Base-by-base conservation (phyloP, 2,797 vertebrate species). In the Tangara arthus region DNA sequence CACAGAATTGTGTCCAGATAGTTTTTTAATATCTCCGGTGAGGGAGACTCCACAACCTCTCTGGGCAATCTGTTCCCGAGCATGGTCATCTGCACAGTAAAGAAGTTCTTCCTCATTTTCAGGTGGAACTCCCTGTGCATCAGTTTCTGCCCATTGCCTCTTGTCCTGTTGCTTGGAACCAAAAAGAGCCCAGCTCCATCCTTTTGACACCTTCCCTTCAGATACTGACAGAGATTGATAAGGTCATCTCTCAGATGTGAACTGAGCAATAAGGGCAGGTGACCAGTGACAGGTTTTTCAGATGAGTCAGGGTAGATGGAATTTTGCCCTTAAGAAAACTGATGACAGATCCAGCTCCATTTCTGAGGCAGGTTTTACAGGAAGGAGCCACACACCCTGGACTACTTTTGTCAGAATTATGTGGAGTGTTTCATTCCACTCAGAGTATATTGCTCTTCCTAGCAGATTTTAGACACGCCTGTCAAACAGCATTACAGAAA, bases 401-500 rank as follows among this genome's bases (percentile, higher is more conserved):
- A 11, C 35, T 57, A 8, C 55, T 77, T 75, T 63, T 82, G 73
- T 77, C 80, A 87, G 50, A 27, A 22, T 76, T 66, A 35, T 15
- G 17, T 30, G 27, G 41, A 64, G 26, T 35, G 12, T 87, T 94
- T 77, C 34, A n/a, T 90, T 72, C 66, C 2, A 0, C 68, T 70
- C 46, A 39, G 39, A 78, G 27, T 47, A 26, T 41, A 8, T 83
- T 70, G n/a, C 86, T 82, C 60, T 88, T 90, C 80, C 64, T 52
- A 34, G 61, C 46, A 69, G 76, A 66, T 84, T 95, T 95, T 80
- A 93, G 73, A 61, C 42, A 59, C 32, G 37, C 71, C 46, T 91
- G 77, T 91, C 94, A 93, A 73, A 64, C 39, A 85, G 47, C 85
- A 90, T 96, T 95, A 90, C 15, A 56, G 47, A 93, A 96, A 76